These are phyloP conservation scores for Pollimyrus isidori DNA, from an alignment of 2,113 vertebrate species.

Conservation along the genomic window DNA sequence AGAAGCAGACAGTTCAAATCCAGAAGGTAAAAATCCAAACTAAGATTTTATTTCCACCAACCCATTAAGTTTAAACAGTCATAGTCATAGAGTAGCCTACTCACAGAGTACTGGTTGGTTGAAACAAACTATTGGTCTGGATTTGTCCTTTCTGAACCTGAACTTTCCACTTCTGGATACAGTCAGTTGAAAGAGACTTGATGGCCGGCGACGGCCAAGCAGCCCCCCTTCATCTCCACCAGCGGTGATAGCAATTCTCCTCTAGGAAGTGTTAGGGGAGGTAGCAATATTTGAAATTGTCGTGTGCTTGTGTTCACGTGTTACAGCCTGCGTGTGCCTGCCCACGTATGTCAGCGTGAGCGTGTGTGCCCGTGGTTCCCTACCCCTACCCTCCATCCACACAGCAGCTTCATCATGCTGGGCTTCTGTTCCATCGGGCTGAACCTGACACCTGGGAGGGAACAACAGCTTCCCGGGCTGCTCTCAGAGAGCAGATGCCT, in stretches of 20 bases:
- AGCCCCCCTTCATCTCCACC: background rate
- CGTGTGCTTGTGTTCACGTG: background rate
- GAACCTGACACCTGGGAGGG: background rate
- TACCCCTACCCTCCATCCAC: background rate
- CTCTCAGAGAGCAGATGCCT: background rate
- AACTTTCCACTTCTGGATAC: background rate
- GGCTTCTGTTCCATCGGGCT: background rate
- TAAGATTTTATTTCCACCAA: background rate
- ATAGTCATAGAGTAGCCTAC: background rate
- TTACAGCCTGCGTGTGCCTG: slow-evolving; percentile 2
- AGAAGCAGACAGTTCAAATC: background rate
- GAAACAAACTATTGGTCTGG: background rate
- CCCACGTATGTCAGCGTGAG: slow-evolving; percentile 1
- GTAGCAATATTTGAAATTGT: background rate
- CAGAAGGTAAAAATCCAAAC: background rate
- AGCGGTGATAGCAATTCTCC: background rate
- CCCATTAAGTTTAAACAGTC: background rate
- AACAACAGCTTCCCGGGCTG: background rate
- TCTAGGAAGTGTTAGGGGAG: background rate
- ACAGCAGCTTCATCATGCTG: background rate
- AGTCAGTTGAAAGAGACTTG: background rate
- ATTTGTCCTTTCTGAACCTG: background rate
- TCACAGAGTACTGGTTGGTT: background rate
- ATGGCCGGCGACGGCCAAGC: background rate
- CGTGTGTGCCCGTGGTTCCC: background rate